These are phyloP conservation scores for Paramormyrops hopkinsi DNA, from an alignment of 2,797 vertebrate species.

Conservation along the genomic window DNA sequence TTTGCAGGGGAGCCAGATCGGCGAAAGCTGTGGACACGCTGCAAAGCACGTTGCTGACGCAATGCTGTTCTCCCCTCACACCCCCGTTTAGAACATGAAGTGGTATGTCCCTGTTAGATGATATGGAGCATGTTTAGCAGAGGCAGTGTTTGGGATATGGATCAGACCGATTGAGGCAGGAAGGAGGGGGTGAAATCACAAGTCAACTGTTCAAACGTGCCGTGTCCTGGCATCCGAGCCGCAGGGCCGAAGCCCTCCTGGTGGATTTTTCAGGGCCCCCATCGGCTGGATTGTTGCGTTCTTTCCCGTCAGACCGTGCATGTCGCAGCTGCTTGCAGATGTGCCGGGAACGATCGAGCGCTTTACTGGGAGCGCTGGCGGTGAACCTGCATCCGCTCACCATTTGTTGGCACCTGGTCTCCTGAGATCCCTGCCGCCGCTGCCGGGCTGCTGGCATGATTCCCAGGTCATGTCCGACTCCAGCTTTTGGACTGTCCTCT, in stretches of 20 bases:
- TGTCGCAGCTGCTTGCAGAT: slow-evolving; percentile 60
- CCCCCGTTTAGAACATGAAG: slow-evolving; percentile 54
- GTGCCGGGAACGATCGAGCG: slow-evolving; percentile 48
- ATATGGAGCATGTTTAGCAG: slow-evolving; percentile 71
- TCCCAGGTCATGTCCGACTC: slow-evolving; percentile 73
- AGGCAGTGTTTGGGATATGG: slow-evolving; percentile 57
- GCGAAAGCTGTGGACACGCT: slow-evolving; percentile 34
- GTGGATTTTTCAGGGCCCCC: slow-evolving; percentile 25
- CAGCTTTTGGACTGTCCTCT: slow-evolving; percentile 76
- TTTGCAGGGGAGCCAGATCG: slow-evolving; percentile 46
- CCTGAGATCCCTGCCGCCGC: slow-evolving; percentile 42
- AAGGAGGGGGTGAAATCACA: slow-evolving; percentile 33
- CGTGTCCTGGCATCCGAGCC: slow-evolving; percentile 23
- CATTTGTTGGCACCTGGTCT: slow-evolving; percentile 38
- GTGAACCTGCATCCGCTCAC: slow-evolving; percentile 25
- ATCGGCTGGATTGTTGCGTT: slow-evolving; percentile 23
- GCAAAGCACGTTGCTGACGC: slow-evolving; percentile 53
- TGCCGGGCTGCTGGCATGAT: slow-evolving; percentile 44
- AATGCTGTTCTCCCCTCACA: slow-evolving; percentile 36
- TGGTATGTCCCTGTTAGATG: slow-evolving; percentile 83
- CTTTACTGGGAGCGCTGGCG: slow-evolving; percentile 30
- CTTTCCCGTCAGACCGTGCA: slow-evolving; percentile 48
- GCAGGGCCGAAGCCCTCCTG: background rate
- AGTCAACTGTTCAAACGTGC: slow-evolving; percentile 45
- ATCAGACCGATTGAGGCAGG: slow-evolving; percentile 39